phyloP scores from a whole-genome alignment of 2,888 invertebrate species.

The Stegophylla sp. region DNA sequence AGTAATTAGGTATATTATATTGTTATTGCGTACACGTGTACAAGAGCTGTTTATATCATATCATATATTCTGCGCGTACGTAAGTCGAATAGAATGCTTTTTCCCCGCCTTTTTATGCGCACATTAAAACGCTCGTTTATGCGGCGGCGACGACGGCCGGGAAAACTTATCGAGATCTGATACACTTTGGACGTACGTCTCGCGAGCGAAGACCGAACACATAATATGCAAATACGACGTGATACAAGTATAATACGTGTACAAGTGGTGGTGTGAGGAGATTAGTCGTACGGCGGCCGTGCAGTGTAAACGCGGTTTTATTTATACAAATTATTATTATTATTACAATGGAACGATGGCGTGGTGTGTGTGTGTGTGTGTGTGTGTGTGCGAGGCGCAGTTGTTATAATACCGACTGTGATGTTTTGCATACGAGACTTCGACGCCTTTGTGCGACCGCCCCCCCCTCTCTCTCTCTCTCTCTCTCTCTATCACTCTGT shows the following conservation, averaged over 20 bases:
- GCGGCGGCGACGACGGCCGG: not conserved
- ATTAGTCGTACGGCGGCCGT: constrained; percentile 5
- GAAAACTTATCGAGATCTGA: constrained; percentile 26
- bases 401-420: not conserved
- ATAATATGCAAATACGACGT: no score
- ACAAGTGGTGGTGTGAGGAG: not conserved
- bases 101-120: not conserved
- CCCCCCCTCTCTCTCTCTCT: not conserved
- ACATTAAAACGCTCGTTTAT: not conserved
- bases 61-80: not conserved
- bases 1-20: no score
- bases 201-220: not conserved
- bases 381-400: no score
- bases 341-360: constrained; percentile 16
- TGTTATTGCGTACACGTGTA: not conserved
- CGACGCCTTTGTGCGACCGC: constrained; percentile 13
- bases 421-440: constrained; percentile 37
- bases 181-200: constrained; percentile 28
- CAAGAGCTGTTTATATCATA: not conserved
- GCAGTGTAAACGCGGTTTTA: constrained; percentile 3
- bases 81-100: not conserved
- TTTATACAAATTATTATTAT: constrained; percentile 45
- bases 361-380: no score
- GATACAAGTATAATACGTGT: not conserved
- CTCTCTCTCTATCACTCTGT: no score